Evolutionary conservation across 2,797 vertebrate genomes (phyloP), one percentile per base, ranked within the genome.

Genomic region (Pampus argenteus): DNA sequence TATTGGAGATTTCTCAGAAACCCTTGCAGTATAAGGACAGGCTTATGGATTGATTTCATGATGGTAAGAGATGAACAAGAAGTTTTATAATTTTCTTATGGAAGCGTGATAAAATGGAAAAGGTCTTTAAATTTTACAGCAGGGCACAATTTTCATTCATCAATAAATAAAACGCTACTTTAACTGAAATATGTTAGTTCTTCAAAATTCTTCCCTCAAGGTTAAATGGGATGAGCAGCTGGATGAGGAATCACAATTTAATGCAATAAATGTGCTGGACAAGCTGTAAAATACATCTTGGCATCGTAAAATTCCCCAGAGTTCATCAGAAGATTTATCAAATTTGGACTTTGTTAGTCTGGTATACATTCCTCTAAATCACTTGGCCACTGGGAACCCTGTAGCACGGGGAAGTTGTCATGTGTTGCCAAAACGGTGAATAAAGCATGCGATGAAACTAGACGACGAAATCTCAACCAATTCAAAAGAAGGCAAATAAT

Each of bases 91-190:
- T 45, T 56, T 65, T 56, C 20, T 63, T 5, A 25, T 45, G 44
- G 31, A 56, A 76, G 14, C 10, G n/a, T 15, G 48, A 51, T 66
- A 17, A 64, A 78, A 75, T 15, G 48, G 26, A 76, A 76, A 80
- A 82, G n/a, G 38, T 60, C 58, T 73, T 71, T 25, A 71, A 73
- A 66, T 26, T 69, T 68, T 29, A 59, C 29, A 51, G 17, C 17
- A 26, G 34, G 15, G 71, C 51, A 82, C 45, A 57, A 23, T n/a
- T n/a, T n/a, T n/a, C n/a, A 13, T 59, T 76, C 51, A 55, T 59
- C 14, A n/a, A n/a, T n/a, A n/a, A n/a, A n/a, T n/a, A n/a, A n/a
- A n/a, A n/a, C n/a, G n/a, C n/a, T n/a, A n/a, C n/a, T n/a, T n/a
- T 17, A 57, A 66, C 7, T 28, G 26, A 70, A 63, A 65, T 38